These are phyloP conservation scores for Emydoidea blandingii DNA, from an alignment of 2,797 vertebrate genomes.

Conservation along the genomic window DNA sequence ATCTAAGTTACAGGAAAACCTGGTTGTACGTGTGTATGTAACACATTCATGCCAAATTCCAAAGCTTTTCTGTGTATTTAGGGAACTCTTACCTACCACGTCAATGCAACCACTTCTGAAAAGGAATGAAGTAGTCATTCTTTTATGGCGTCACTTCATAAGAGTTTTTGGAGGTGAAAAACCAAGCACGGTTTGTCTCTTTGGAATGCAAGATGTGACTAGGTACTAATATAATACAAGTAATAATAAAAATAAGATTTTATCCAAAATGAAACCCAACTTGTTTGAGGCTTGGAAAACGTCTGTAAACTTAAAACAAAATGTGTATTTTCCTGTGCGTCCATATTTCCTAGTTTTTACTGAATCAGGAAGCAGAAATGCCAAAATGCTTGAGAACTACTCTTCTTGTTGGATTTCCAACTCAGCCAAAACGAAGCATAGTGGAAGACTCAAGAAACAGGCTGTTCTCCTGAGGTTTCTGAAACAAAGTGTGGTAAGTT, in stretches of 20 bases:
- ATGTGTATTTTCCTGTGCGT: not conserved
- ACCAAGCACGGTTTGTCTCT: not conserved
- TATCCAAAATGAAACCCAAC: not conserved
- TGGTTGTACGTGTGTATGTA: not conserved
- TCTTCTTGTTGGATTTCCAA: not conserved
- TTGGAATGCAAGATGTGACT: constrained; percentile 7
- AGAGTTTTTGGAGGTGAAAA: not conserved
- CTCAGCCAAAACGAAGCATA: not conserved
- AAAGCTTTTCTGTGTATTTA: not conserved
- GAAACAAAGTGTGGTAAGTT: not conserved
- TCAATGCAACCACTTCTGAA: not conserved
- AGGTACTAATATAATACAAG: not conserved
- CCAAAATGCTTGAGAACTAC: not conserved
- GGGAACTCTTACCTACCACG: not conserved
- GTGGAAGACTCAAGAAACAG: not conserved
- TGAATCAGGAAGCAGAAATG: not conserved
- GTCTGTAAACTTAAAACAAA: constrained; percentile 20
- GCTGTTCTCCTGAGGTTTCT: not conserved
- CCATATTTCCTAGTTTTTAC: not conserved
- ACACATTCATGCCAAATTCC: not conserved
- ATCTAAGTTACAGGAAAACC: not conserved
- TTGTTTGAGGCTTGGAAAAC: constrained; percentile 3
- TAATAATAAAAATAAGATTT: constrained; percentile 22
- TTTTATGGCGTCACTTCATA: not conserved
- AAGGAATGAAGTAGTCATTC: not conserved